Evolutionary conservation across 2,797 vertebrate species (phyloP).

Genomic region (Morus bassanus): DNA sequence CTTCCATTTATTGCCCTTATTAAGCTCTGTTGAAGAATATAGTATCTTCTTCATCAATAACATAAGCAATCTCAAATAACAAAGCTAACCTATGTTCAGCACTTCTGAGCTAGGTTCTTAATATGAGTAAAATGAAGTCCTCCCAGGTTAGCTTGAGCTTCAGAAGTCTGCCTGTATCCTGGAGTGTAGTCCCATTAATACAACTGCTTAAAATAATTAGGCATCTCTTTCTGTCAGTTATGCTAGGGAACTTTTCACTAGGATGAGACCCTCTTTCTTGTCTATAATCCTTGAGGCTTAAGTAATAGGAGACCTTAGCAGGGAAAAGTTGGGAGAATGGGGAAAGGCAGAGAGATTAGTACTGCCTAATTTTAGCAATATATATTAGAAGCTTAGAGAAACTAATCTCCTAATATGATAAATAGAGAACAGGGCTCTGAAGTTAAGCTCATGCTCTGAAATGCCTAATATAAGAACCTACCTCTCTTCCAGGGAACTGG

Average conservation of each 20-base stretch:
- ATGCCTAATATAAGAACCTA: neutral
- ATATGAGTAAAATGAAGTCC: neutral
- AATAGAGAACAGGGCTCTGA: neutral
- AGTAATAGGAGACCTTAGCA: neutral
- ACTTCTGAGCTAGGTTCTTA: neutral
- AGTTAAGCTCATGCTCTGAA: neutral
- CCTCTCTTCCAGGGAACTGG: neutral
- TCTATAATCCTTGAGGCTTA: neutral
- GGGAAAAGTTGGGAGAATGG: neutral
- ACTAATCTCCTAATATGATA: neutral
- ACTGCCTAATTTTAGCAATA: conserved; percentile 16
- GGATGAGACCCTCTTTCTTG: neutral
- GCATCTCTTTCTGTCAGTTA: neutral
- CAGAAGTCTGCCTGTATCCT: neutral
- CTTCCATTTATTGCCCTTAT: neutral
- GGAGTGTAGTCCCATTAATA: neutral
- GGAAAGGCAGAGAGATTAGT: neutral
- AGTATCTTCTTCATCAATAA: neutral
- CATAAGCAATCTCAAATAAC: neutral
- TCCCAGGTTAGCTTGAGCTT: neutral
- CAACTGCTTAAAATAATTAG: neutral
- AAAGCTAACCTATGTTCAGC: neutral
- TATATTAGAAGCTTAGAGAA: neutral
- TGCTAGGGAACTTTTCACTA: neutral
- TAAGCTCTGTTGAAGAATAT: neutral